Evolutionary conservation across 2,797 vertebrate genomes (phyloP).

Genomic region (Taenioides sp.): DNA sequence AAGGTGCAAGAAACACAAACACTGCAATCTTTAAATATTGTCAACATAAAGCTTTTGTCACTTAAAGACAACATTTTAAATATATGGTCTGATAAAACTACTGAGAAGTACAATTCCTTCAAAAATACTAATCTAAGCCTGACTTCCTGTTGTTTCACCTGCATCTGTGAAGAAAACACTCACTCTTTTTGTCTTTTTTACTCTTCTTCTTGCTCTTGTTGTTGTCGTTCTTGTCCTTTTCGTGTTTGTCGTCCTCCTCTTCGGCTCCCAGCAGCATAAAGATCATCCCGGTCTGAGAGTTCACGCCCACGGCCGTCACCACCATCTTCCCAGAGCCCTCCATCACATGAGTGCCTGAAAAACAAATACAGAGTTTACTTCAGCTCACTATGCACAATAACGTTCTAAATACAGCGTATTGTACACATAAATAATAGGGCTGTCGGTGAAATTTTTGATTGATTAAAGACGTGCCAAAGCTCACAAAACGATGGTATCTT

Average conservation of each 20-base stretch:
- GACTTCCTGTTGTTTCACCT: background rate
- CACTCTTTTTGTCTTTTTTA: slow-evolving; percentile 76
- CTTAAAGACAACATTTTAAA: too few species aligned
- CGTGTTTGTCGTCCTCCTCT: slow-evolving; percentile 82
- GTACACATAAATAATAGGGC: too few species aligned
- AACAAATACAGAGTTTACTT: slow-evolving; percentile 1
- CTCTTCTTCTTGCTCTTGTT: slow-evolving; percentile 74
- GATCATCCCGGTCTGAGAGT: slow-evolving; percentile 97
- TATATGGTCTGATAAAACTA: too few species aligned
- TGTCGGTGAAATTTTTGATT: too few species aligned
- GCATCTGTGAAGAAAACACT: slow-evolving; percentile 14
- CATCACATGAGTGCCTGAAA: slow-evolving; percentile 95
- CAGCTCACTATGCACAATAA: background rate
- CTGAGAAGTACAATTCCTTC: too few species aligned
- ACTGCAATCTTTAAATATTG: too few species aligned
- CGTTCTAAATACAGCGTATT: too few species aligned
- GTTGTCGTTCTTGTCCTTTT: slow-evolving; percentile 86
- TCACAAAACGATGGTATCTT: too few species aligned
- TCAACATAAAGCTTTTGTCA: too few species aligned
- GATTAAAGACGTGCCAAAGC: too few species aligned
- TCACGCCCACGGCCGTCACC: slow-evolving; percentile 94
- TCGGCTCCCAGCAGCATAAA: slow-evolving; percentile 92
- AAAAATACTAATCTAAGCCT: too few species aligned
- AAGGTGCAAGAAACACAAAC: too few species aligned
- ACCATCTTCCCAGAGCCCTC: slow-evolving; percentile 94